Conservation (phyloP, 64 coral and sea anemone genomes). For the Catalaphyllia jardinei region DNA sequence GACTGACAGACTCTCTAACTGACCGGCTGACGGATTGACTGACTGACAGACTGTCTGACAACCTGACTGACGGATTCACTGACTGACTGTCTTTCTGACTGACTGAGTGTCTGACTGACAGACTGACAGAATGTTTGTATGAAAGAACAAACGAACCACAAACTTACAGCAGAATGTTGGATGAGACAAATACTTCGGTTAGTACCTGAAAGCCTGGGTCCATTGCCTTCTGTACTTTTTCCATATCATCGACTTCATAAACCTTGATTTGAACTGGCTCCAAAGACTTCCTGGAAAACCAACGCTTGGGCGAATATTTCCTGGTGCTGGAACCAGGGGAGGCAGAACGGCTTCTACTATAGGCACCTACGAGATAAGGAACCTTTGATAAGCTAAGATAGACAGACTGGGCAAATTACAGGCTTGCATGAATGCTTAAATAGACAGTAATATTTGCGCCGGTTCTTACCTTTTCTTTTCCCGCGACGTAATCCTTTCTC, state of each 20-base stretch:
- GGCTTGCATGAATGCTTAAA: no score
- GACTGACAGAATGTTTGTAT: neutral
- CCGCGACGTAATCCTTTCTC: conserved; percentile 68
- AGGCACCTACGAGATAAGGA: neutral
- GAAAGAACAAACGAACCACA: neutral
- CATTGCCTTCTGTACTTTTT: conserved; percentile 56
- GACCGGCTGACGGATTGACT: neutral
- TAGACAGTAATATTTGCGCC: neutral
- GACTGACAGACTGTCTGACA: no score
- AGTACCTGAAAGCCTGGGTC: conserved; percentile 4
- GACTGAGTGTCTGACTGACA: no score
- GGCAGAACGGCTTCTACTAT: conserved; percentile 15
- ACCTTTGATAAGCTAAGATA: neutral
- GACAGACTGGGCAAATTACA: neutral
- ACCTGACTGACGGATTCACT: no score
- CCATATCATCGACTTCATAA: conserved; percentile 88
- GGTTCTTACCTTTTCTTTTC: conserved; percentile 66
- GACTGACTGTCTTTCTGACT: no score
- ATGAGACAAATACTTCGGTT: neutral
- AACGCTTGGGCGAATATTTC: conserved; percentile 73
- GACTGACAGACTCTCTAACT: neutral
- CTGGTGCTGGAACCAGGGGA: conserved; percentile 29
- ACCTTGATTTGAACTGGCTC: conserved; percentile 82
- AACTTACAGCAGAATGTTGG: neutral
- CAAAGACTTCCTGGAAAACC: conserved; percentile 86